Evolutionary conservation across 2,888 invertebrate genomes (phyloP), one percentile per base, ranked within the genome.

Genomic region (Theristus sp.): DNA sequence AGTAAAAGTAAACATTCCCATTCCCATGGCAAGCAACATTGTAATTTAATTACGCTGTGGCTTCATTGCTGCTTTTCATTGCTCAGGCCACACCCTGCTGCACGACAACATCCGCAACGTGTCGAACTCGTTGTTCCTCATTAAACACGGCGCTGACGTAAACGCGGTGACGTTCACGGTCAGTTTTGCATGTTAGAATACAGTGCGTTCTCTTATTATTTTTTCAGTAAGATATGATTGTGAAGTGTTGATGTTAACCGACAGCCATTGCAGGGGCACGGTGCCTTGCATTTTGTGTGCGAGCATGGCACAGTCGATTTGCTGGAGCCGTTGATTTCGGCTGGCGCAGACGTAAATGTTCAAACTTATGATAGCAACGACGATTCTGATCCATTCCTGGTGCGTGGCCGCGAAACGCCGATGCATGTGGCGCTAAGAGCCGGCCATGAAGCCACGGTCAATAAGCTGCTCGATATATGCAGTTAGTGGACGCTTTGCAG

Each of bases 371-470:
- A 38, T 38, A 6, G 17, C 10, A 6, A 38, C 38, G 38, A 38
- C 38, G 38, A 38, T 17, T 13, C 38, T 6, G 38, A 38, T 17
- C 38, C 38, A 17, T 38, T 38, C 38, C 10, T n/a, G n/a, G n/a
- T 17, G 38, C 6, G 10, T 17, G 38, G 38, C 38, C 6, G 80
- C n/a, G 73, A 80, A 70, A 84, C 85, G 67, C 87, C 90, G 2
- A 78, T 94, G 6, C 93, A 93, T 91, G 84, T 85, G 60, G 90
- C 93, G 17, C 77, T 93, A 58, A 85, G 73, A 71, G 60, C 68
- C 1, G 85, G 83, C 1, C 86, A 87, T 75, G 87, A 89, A 70
- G 87, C 89, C 68, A 84, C 89, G 28, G 91, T 91, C 24, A 29
- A 20, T 6, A 24, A 58, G 20, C 49, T 68, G 25, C n/a, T 64